phyloP scores from a whole-genome alignment of 2,113 vertebrate genomes.

The Chloropsis hardwickii region DNA sequence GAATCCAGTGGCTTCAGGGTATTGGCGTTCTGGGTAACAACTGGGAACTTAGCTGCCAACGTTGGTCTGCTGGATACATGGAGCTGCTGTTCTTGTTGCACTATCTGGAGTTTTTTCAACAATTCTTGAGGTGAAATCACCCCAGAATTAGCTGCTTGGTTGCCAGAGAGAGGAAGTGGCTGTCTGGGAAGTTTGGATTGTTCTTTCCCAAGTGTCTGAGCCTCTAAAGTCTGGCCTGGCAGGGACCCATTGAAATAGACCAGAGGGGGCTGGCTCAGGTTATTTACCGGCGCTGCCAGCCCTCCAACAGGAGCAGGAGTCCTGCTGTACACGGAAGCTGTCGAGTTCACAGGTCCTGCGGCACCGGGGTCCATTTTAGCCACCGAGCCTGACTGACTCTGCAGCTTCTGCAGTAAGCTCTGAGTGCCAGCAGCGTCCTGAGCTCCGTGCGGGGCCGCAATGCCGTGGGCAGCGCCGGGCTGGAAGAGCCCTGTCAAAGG shows the following conservation, averaged over 20 bases:
- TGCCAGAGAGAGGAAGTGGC: constrained; percentile 21
- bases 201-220: constrained; percentile 40
- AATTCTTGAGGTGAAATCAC: constrained; percentile 87
- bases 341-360: not conserved
- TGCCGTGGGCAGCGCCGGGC: not conserved
- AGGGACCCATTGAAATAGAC: constrained; percentile 67
- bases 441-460: not conserved
- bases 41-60: constrained; percentile 84
- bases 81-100: constrained; percentile 86
- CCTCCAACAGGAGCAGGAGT: constrained; percentile 4
- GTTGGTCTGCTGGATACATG: constrained; percentile 63
- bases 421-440: constrained; percentile 27
- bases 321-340: constrained; percentile 2
- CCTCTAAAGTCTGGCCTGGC: constrained; percentile 32
- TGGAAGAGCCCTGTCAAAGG: constrained; percentile 78
- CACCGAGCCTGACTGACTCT: not conserved
- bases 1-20: constrained; percentile 53
- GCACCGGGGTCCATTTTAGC: not conserved
- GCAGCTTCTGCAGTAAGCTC: constrained; percentile 63
- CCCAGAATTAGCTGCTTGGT: constrained; percentile 46
- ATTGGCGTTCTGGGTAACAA: constrained; percentile 44
- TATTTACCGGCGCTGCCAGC: not conserved
- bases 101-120: constrained; percentile 85
- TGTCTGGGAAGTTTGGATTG: constrained; percentile 39
- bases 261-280: constrained; percentile 54